Conservation (phyloP, 2,113 vertebrate genomes). For the Jacana jacana region DNA sequence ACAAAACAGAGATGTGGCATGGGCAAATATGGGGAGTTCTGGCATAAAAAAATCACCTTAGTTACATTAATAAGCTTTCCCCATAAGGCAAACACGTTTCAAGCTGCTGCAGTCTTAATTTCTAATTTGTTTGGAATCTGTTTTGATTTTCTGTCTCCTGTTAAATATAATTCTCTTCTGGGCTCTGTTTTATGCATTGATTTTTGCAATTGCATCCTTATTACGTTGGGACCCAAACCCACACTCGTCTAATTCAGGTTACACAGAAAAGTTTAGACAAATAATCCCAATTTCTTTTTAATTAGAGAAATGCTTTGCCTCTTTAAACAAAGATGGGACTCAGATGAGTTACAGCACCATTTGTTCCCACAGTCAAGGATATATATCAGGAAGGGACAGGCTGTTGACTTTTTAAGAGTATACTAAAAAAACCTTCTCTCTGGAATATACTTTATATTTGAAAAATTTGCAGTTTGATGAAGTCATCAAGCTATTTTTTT, state of each 20-base stretch:
- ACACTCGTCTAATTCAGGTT: background rate
- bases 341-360: background rate
- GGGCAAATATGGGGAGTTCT: background rate
- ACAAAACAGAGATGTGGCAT: background rate
- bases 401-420: background rate
- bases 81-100: background rate
- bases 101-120: constrained; percentile 21
- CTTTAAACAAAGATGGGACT: background rate
- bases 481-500: background rate
- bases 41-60: background rate
- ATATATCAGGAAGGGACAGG: background rate
- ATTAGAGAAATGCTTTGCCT: background rate
- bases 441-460: background rate
- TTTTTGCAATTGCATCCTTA: constrained; percentile 26
- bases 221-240: constrained; percentile 5
- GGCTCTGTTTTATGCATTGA: constrained; percentile 28
- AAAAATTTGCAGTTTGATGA: background rate
- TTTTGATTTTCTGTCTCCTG: constrained; percentile 57
- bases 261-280: constrained; percentile 3
- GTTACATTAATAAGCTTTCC: constrained; percentile 23
- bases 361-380: background rate
- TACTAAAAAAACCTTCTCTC: background rate
- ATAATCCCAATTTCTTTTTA: background rate
- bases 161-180: constrained; percentile 26
- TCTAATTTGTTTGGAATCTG: constrained; percentile 38